phyloP scores from a whole-genome alignment of 2,797 vertebrate species.

The Heliangelus exortis region DNA sequence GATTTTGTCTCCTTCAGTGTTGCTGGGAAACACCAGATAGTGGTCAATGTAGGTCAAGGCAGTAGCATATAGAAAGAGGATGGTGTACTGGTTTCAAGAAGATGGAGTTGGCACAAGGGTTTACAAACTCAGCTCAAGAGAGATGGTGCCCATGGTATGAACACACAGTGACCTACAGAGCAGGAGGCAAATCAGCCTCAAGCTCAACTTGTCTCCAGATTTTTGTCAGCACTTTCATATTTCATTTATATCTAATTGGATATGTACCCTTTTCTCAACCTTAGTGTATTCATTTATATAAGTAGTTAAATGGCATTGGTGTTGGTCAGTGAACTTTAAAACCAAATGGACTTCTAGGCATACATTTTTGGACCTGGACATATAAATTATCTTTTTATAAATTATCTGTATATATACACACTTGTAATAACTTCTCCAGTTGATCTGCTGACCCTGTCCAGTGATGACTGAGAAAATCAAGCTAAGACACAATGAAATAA shows the following conservation, averaged over 20 bases:
- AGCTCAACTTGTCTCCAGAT: background rate
- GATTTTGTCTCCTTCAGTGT: constrained; percentile 62
- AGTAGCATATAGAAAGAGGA: constrained; percentile 68
- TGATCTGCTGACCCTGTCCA: background rate
- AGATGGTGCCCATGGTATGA: constrained; percentile 71
- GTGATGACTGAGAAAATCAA: background rate
- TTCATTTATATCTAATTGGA: background rate
- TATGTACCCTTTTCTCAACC: background rate
- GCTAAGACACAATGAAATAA: background rate
- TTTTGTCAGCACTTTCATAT: background rate
- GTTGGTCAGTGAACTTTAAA: background rate
- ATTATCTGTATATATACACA: background rate
- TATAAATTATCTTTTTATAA: background rate
- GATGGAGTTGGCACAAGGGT: constrained; percentile 65
- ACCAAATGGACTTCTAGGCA: background rate
- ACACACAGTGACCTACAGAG: constrained; percentile 67
- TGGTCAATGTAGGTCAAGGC: constrained; percentile 60
- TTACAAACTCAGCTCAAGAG: constrained; percentile 67
- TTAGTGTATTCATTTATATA: background rate
- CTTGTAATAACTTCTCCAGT: background rate
- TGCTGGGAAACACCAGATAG: constrained; percentile 70
- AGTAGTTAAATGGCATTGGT: background rate
- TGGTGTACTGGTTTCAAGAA: constrained; percentile 63
- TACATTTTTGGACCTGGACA: background rate
- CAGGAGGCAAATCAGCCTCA: background rate